Conservation (phyloP, 2,797 vertebrate genomes). For the Phrynocephalus vlangalii region DNA sequence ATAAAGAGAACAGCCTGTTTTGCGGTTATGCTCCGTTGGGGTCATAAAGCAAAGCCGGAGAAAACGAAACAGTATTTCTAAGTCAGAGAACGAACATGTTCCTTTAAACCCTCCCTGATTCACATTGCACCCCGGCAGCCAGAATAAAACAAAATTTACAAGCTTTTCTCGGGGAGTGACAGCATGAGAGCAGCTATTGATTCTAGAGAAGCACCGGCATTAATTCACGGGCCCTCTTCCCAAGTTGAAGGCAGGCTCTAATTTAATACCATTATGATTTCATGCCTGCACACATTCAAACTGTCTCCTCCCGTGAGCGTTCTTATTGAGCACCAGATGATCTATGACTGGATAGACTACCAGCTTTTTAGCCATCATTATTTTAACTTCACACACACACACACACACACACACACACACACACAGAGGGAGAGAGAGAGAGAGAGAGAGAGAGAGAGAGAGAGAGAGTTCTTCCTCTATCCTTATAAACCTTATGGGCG, state of each 20-base stretch:
- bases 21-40: not conserved
- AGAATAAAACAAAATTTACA: slow-evolving; percentile 58
- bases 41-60: fast-evolving
- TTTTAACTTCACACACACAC: too few species aligned
- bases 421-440: too few species aligned
- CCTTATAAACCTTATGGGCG: too few species aligned
- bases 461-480: too few species aligned
- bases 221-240: slow-evolving; percentile 70
- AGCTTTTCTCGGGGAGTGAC: slow-evolving; percentile 60
- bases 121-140: not conserved
- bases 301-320: slow-evolving; percentile 74
- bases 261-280: slow-evolving; percentile 78
- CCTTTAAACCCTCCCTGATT: slow-evolving; percentile 1
- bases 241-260: slow-evolving; percentile 69
- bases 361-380: slow-evolving; percentile 68
- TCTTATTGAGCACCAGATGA: slow-evolving; percentile 68
- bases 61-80: fast-evolving
- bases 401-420: too few species aligned
- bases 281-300: slow-evolving; percentile 73
- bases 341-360: slow-evolving; percentile 69
- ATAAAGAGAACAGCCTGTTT: fast-evolving
- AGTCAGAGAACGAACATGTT: not conserved
- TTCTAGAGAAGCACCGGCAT: slow-evolving; percentile 61
- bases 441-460: too few species aligned
- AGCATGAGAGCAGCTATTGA: slow-evolving; percentile 53